Evolutionary conservation across 2,113 vertebrate genomes (phyloP).

Genomic region (Delphinus delphis): DNA sequence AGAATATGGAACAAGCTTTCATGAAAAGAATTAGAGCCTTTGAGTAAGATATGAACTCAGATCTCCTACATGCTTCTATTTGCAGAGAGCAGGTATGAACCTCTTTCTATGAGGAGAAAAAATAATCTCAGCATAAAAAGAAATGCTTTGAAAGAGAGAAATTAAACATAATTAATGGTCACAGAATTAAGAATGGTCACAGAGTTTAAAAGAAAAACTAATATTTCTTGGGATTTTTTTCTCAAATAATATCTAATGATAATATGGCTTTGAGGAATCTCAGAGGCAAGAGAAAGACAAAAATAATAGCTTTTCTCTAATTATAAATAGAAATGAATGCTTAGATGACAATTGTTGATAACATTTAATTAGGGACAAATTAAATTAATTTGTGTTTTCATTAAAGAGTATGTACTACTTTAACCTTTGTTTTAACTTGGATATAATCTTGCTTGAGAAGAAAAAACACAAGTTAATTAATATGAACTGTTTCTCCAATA

Average conservation of each 20-base stretch:
- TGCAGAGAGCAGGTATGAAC: neutral
- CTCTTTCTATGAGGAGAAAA: neutral
- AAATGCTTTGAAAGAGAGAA: neutral
- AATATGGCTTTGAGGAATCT: neutral
- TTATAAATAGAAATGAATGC: constrained; percentile 37
- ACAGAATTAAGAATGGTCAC: neutral
- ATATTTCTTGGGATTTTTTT: neutral
- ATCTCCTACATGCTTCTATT: fast-evolving
- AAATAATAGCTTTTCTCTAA: neutral
- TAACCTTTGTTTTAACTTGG: constrained; percentile 56
- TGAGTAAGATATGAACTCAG: neutral
- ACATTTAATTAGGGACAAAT: constrained; percentile 49
- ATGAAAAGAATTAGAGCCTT: neutral
- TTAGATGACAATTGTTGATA: constrained; percentile 32
- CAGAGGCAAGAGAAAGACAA: neutral
- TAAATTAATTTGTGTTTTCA: constrained; percentile 57
- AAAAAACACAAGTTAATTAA: constrained; percentile 54
- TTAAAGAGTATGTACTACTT: neutral
- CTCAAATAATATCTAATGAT: neutral
- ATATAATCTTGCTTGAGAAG: constrained; percentile 6
- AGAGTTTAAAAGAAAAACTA: constrained; percentile 3
- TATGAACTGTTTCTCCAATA: constrained; percentile 34
- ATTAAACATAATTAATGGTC: constrained; percentile 1
- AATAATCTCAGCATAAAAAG: neutral
- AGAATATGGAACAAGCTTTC: neutral